Conservation (phyloP, 2,113 vertebrate genomes). For the Pampusana beccarii region DNA sequence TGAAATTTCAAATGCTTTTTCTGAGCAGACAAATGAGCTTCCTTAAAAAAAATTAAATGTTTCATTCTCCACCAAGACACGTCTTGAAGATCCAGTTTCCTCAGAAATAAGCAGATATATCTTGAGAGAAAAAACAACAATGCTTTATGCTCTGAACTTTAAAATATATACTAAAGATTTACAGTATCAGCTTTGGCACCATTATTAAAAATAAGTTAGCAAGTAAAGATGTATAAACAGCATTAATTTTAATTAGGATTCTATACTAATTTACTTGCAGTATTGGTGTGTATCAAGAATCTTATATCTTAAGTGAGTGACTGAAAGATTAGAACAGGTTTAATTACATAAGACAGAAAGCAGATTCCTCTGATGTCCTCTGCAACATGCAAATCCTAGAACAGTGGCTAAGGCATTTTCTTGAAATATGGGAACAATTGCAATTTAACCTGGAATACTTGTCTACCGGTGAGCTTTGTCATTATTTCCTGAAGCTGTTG, state of each 20-base stretch:
- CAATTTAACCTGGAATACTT: background rate
- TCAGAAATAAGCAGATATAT: background rate
- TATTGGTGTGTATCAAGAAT: background rate
- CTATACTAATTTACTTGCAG: background rate
- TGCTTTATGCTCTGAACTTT: background rate
- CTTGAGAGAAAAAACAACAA: background rate
- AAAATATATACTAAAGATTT: background rate
- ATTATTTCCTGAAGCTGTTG: background rate
- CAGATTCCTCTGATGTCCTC: background rate
- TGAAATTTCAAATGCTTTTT: conserved; percentile 14
- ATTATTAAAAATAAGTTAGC: background rate
- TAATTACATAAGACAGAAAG: background rate
- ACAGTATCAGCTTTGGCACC: background rate
- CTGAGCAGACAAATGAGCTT: conserved; percentile 28
- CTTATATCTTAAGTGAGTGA: background rate
- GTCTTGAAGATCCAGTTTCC: background rate
- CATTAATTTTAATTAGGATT: background rate
- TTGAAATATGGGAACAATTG: background rate
- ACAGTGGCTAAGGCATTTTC: background rate
- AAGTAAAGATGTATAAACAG: background rate
- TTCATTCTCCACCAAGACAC: conserved; percentile 21
- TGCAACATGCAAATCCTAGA: background rate
- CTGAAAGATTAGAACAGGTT: background rate
- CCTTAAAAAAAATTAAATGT: conserved; percentile 22
- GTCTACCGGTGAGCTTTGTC: background rate